phyloP scores from a whole-genome alignment of 2,797 vertebrate genomes.

The Crenichthys baileyi region DNA sequence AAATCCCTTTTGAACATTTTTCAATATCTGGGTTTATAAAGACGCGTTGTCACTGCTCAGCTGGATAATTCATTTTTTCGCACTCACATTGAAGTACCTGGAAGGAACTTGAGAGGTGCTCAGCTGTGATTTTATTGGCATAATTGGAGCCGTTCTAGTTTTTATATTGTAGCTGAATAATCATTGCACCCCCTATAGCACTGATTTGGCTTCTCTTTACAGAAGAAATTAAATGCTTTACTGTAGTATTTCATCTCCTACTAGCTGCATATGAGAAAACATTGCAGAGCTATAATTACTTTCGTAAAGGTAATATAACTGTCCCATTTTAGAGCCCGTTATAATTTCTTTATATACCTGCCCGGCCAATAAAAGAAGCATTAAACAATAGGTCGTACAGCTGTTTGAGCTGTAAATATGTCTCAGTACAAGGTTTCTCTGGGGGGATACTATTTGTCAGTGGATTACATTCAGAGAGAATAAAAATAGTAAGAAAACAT shows the following conservation, averaged over 20 bases:
- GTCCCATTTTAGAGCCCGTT: constrained; percentile 27
- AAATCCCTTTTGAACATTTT: constrained; percentile 43
- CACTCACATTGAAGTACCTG: constrained; percentile 23
- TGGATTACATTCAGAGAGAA: constrained; percentile 17
- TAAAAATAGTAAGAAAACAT: constrained; percentile 18
- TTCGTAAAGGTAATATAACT: constrained; percentile 26
- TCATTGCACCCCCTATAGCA: constrained; percentile 27
- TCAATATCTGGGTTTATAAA: constrained; percentile 46
- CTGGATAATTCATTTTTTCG: constrained; percentile 30
- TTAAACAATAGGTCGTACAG: constrained; percentile 27
- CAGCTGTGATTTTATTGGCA: constrained; percentile 34
- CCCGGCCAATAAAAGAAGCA: constrained; percentile 38
- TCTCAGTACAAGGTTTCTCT: constrained; percentile 14
- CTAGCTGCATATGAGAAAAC: constrained; percentile 44
- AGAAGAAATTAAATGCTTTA: constrained; percentile 49
- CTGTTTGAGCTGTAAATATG: constrained; percentile 11
- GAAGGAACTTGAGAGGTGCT: constrained; percentile 28
- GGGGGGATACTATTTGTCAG: constrained; percentile 2
- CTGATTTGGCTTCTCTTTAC: constrained; percentile 52
- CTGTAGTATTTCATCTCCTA: constrained; percentile 41
- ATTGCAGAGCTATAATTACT: constrained; percentile 48
- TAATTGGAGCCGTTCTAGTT: constrained; percentile 62
- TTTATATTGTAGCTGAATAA: constrained; percentile 40
- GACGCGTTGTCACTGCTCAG: constrained; percentile 24
- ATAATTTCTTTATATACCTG: constrained; percentile 45